These are phyloP conservation scores for Galendromus occidentalis DNA, from an alignment of 1,140 invertebrate species.

Conservation along the genomic window DNA sequence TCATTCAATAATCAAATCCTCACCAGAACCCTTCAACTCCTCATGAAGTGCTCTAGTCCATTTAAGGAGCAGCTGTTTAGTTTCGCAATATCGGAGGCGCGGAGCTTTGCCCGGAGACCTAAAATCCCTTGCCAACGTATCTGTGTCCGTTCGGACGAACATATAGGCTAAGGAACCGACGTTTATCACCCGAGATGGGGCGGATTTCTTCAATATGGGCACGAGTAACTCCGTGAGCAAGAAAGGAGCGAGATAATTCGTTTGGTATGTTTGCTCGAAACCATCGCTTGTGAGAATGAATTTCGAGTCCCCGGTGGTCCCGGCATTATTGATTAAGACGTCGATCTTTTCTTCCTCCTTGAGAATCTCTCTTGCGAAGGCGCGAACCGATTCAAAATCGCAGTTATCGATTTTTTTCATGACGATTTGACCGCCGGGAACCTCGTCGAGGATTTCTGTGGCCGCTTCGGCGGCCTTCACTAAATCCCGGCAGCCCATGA, in stretches of 20 bases:
- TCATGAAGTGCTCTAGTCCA: constrained; percentile 60
- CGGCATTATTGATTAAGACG: constrained; percentile 76
- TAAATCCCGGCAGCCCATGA: neutral
- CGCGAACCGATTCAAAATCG: constrained; percentile 45
- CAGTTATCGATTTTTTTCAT: constrained; percentile 44
- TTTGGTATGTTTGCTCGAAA: constrained; percentile 19
- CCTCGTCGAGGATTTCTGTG: neutral
- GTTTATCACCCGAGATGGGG: constrained; percentile 48
- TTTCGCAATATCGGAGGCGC: constrained; percentile 45
- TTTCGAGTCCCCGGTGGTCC: constrained; percentile 22
- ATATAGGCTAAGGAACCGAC: constrained; percentile 47
- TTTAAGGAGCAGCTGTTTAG: constrained; percentile 72
- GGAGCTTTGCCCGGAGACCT: neutral
- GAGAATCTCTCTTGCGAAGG: constrained; percentile 42
- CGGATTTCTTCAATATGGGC: constrained; percentile 24
- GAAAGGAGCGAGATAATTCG: constrained; percentile 22
- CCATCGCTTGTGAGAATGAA: constrained; percentile 19
- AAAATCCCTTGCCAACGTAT: neutral
- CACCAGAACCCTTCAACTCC: constrained; percentile 47
- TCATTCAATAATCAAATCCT: no score
- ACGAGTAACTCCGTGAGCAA: constrained; percentile 19
- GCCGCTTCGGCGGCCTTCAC: neutral
- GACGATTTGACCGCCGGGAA: constrained; percentile 30
- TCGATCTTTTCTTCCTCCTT: constrained; percentile 41
- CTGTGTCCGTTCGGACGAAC: neutral